phyloP scores from a whole-genome alignment of 2,113 vertebrate species.

The Syngnathus scovelli region DNA sequence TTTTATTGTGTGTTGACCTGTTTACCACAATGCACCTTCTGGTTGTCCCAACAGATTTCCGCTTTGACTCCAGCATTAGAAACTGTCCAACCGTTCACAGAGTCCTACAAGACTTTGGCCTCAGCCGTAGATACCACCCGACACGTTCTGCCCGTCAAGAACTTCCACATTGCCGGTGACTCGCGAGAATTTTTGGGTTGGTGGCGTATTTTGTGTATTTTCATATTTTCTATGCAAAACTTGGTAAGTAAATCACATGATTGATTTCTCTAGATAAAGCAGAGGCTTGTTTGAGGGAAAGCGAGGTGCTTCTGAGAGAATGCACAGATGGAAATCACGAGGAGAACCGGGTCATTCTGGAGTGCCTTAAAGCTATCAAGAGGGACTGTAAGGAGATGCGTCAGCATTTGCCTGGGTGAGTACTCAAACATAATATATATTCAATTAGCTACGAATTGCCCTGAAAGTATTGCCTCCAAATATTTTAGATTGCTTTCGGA shows the following conservation, averaged over 20 bases:
- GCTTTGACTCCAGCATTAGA: constrained; percentile 66
- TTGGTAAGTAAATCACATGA: neutral
- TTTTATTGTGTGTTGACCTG: no score
- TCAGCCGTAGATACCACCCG: constrained; percentile 75
- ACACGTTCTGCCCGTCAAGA: constrained; percentile 78
- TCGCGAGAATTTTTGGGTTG: constrained; percentile 74
- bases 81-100: constrained; percentile 61
- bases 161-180: constrained; percentile 73
- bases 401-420: constrained; percentile 60
- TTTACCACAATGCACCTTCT: no score
- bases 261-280: constrained; percentile 49
- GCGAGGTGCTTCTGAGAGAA: constrained; percentile 56
- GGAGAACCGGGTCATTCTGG: constrained; percentile 44
- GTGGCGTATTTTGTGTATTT: neutral
- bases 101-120: constrained; percentile 78
- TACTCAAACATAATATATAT: no score
- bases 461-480: neutral
- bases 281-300: constrained; percentile 55
- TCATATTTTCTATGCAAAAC: neutral
- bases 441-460: no score
- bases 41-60: constrained; percentile 64
- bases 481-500: constrained; percentile 49
- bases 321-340: constrained; percentile 42
- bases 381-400: constrained; percentile 50
- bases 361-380: constrained; percentile 59